Evolutionary conservation across 2,888 invertebrate species (phyloP).

Genomic region (Drosophila sordidula): DNA sequence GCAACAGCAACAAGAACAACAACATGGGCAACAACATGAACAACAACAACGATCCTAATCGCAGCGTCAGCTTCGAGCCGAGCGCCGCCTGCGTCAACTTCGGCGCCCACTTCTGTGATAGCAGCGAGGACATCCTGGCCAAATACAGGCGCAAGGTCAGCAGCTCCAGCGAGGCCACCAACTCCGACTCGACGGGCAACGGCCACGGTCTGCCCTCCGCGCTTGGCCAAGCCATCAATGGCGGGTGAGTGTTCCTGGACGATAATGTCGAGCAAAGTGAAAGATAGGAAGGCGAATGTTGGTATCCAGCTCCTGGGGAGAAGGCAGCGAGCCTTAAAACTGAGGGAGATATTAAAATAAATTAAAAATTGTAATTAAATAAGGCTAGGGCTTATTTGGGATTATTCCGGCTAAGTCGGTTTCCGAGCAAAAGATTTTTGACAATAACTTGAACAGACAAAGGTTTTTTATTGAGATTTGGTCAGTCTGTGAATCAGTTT

Average conservation of each 20-base stretch:
- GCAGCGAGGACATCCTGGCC: constrained; percentile 96
- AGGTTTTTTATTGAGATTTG: too few species aligned
- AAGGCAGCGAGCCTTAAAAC: too few species aligned
- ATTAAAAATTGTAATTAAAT: too few species aligned
- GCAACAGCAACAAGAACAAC: constrained; percentile 84
- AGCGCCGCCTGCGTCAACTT: constrained; percentile 68
- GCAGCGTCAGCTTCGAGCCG: constrained; percentile 82
- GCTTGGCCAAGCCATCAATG: constrained; percentile 41
- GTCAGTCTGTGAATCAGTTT: too few species aligned
- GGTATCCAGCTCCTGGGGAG: too few species aligned
- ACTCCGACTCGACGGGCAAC: constrained; percentile 84
- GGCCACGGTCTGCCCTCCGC: constrained; percentile 19
- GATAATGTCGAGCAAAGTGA: too few species aligned
- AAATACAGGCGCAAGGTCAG: constrained; percentile 93
- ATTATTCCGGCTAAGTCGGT: too few species aligned
- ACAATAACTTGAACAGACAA: too few species aligned
- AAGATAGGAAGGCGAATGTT: too few species aligned
- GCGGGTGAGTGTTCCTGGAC: constrained; percentile 55
- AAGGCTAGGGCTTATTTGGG: too few species aligned
- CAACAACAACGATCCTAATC: constrained; percentile 42
- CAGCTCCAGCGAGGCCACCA: constrained; percentile 86
- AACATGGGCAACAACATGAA: constrained; percentile 4
- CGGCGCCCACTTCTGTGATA: constrained; percentile 86
- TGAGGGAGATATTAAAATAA: neutral
- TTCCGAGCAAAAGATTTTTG: too few species aligned